These are phyloP conservation scores for Camarhynchus parvulus DNA, from an alignment of 2,113 vertebrate genomes.

Conservation along the genomic window DNA sequence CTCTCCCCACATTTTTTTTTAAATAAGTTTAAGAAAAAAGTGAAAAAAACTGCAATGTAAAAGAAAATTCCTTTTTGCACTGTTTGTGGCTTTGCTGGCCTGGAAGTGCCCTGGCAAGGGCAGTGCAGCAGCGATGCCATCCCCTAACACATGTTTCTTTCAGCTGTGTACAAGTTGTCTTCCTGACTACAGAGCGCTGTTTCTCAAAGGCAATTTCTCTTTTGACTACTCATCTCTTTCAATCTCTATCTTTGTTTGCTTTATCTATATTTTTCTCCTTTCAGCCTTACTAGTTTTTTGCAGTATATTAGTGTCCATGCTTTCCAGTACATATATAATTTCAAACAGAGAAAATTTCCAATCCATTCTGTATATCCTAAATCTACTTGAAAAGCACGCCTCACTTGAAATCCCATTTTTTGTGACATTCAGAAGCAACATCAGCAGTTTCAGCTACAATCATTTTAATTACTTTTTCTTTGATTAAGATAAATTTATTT, in stretches of 20 bases:
- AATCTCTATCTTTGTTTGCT: background rate
- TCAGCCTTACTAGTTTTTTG: background rate
- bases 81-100: background rate
- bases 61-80: background rate
- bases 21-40: background rate
- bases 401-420: background rate
- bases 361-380: background rate
- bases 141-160: background rate
- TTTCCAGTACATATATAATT: background rate
- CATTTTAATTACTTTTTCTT: slow-evolving; percentile 45
- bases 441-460: background rate
- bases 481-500: slow-evolving; percentile 36
- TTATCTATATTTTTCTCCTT: background rate
- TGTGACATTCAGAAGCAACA: background rate
- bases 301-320: background rate
- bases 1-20: background rate
- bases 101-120: background rate
- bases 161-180: background rate
- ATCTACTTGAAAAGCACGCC: background rate
- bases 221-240: background rate
- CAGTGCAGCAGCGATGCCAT: background rate
- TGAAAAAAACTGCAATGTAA: background rate
- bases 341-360: background rate
- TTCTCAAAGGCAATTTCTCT: background rate
- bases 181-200: background rate